Evolutionary conservation across 2,797 vertebrate species (phyloP), one percentile per base, ranked within the genome.

Genomic region (Aldrovandia affinis): DNA sequence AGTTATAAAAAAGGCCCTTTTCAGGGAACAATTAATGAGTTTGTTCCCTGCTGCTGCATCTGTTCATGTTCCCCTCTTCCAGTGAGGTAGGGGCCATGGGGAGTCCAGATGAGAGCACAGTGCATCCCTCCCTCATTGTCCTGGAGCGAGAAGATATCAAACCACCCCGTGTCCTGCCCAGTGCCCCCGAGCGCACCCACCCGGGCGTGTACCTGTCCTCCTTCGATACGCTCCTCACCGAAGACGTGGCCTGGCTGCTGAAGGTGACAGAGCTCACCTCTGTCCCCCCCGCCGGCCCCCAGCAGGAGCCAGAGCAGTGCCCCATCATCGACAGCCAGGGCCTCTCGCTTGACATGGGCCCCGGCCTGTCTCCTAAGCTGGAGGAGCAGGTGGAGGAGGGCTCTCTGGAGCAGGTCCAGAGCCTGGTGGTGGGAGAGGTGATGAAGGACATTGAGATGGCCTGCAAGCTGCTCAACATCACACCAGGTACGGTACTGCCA

Each of bases 401-500:
- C 10, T 99, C 98, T 0, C 92, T 99, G 93, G 98, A 99, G 92
- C 97, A 99, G 94, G 97, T 99, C 89, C 98, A 99, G 93, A 98
- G 96, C 92, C 96, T 99, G 97, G 98, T 99, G 89, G 96, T 99
- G 86, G 97, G 97, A 0, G 98, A 99, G 85, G 98, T 99, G 87
- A 95, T 99, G 84, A 99, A 99, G 94, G 98, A 99, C 93, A 98
- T 99, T 9, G 98, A 98, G 92, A 99, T 97, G 0, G 98, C 98
- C 86, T 99, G 98, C 92, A 99, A 99, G 90, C 96, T 99, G 83
- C 97, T 99, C 86, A 99, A 98, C 89, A 99, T 99, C 91, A 93
- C 97, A 0, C 94, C 98, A 91, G 98, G 98, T 99, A 92, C 88
- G 96, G 39, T 7, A 63, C 50, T 65, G 33, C 5, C 8, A 50